Evolutionary conservation across 2,113 vertebrate species (phyloP).

Genomic region (Bufo gargarizans): DNA sequence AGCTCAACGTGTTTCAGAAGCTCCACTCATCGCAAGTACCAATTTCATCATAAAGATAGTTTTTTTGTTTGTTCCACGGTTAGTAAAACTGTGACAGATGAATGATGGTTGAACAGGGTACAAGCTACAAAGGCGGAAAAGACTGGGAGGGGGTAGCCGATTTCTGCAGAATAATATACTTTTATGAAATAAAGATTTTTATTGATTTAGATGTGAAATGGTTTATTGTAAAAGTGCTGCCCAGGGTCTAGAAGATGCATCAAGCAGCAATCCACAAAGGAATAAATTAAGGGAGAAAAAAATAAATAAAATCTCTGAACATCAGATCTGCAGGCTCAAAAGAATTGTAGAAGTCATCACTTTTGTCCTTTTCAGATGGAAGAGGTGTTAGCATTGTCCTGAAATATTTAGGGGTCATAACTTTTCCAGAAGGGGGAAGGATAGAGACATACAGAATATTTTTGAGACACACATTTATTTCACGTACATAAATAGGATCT

Average conservation of each 20-base stretch:
- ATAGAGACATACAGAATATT: neutral
- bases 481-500: neutral
- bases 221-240: neutral
- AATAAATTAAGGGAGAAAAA: neutral
- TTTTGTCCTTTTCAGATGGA: neutral
- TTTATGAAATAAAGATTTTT: conserved; percentile 37
- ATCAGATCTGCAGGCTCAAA: neutral
- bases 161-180: conserved; percentile 12
- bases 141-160: neutral
- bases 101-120: conserved; percentile 1
- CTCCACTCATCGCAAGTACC: neutral
- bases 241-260: neutral
- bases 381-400: neutral
- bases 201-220: conserved; percentile 3
- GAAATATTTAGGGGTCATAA: neutral
- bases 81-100: conserved; percentile 5
- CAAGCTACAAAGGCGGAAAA: neutral
- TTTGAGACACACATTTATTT: neutral
- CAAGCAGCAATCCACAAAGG: neutral
- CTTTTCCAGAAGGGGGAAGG: neutral
- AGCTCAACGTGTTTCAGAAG: neutral
- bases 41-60: neutral
- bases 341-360: neutral
- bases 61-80: neutral
- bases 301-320: neutral